phyloP scores from a whole-genome alignment of 2,888 invertebrate species.

The Brachyopa scutellaris region DNA sequence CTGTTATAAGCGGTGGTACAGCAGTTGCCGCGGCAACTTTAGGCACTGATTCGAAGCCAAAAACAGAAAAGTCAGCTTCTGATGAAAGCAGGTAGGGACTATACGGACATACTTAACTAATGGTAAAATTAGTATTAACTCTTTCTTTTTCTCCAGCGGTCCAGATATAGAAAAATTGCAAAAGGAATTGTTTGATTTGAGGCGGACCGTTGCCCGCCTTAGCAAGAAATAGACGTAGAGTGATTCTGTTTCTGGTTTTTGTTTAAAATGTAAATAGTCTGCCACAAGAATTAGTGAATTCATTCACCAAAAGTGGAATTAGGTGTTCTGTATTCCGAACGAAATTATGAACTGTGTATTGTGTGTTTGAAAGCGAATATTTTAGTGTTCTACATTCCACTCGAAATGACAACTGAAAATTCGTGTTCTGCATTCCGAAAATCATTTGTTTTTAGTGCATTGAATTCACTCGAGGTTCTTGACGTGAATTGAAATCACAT shows the following conservation, averaged over 20 bases:
- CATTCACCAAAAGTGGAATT: no score
- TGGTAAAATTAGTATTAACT: slow-evolving; percentile 3
- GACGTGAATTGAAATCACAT: no score
- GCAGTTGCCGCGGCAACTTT: slow-evolving; percentile 28
- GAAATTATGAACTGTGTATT: no score
- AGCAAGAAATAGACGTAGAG: slow-evolving; percentile 72
- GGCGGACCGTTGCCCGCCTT: slow-evolving; percentile 76
- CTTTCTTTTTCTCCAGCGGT: slow-evolving; percentile 27
- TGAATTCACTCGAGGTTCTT: no score
- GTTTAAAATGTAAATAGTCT: neutral
- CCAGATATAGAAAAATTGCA: slow-evolving; percentile 75
- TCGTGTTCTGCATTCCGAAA: no score
- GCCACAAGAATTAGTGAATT: neutral
- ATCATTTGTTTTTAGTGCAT: no score
- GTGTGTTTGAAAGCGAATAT: no score
- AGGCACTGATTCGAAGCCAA: neutral
- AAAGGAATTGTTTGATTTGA: slow-evolving; percentile 76
- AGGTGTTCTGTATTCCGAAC: no score
- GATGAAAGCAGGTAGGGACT: slow-evolving; percentile 3
- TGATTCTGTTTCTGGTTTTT: no score
- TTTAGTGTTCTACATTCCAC: no score
- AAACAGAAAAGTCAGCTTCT: neutral
- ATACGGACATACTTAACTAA: neutral
- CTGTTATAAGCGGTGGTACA: slow-evolving; percentile 74
- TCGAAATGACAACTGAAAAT: no score